Conservation (phyloP, 1,140 invertebrate species). For the Popillia japonica region DNA sequence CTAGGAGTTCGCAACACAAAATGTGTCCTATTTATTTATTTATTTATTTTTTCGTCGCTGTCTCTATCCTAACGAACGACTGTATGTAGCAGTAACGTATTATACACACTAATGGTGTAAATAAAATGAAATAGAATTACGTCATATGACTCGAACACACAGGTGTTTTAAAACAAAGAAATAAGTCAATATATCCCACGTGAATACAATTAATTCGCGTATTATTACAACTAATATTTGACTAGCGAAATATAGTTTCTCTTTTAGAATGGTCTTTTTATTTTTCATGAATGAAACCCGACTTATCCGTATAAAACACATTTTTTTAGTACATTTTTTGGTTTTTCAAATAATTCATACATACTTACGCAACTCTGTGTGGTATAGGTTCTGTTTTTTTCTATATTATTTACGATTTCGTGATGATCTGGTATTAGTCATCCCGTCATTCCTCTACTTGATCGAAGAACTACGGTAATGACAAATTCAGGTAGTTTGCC, state of each 20-base stretch:
- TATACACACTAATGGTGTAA: not conserved
- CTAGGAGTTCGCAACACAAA: conserved; percentile 11
- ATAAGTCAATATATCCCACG: conserved; percentile 26
- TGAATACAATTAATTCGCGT: not conserved
- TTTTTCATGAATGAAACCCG: conserved; percentile 3
- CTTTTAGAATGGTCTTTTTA: not conserved
- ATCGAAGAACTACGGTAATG: too few relatives aligned
- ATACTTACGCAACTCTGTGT: too few relatives aligned
- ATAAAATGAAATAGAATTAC: conserved; percentile 17
- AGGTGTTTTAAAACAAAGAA: conserved; percentile 32
- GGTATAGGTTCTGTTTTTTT: too few relatives aligned
- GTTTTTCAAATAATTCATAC: too few relatives aligned
- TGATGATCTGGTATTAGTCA: too few relatives aligned
- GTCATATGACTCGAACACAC: conserved; percentile 11
- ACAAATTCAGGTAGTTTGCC: not conserved
- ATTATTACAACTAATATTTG: not conserved
- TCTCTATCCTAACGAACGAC: too few relatives aligned
- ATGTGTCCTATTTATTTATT: not conserved
- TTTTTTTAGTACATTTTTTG: too few relatives aligned
- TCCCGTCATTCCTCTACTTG: too few relatives aligned
- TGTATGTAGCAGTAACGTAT: too few relatives aligned
- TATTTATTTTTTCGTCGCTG: too few relatives aligned
- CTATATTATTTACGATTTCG: too few relatives aligned
- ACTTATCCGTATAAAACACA: too few relatives aligned
- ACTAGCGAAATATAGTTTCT: not conserved